phyloP scores from a whole-genome alignment of 35 echinoderm and acorn worm genomes.

The Apostichopus japonicus region DNA sequence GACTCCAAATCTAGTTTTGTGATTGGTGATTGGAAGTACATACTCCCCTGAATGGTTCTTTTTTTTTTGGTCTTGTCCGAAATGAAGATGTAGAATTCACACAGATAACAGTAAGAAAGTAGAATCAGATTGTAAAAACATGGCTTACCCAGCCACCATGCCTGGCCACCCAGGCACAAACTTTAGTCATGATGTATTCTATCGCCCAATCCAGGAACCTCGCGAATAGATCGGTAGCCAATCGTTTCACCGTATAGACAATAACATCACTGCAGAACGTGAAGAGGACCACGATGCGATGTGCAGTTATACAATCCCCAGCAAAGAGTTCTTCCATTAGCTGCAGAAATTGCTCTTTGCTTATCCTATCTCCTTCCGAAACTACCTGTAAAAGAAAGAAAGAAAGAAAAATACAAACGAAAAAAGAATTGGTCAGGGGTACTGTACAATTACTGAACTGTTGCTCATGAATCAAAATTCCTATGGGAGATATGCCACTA shows the following conservation, averaged over 20 bases:
- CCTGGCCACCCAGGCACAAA: constrained; percentile 38
- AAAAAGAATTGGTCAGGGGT: too few species aligned
- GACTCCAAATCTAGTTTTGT: background rate
- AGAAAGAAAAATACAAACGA: too few species aligned
- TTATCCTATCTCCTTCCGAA: background rate
- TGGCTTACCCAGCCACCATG: constrained; percentile 57
- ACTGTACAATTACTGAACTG: too few species aligned
- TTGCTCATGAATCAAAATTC: too few species aligned
- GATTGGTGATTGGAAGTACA: too few species aligned
- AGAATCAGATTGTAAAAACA: too few species aligned
- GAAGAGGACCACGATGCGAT: constrained; percentile 24
- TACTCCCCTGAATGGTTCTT: too few species aligned
- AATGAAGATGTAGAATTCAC: too few species aligned
- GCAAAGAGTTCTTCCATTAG: constrained; percentile 37
- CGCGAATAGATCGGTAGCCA: background rate
- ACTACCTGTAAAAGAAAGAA: background rate
- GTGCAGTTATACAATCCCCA: background rate
- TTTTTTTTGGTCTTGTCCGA: too few species aligned
- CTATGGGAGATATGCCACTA: too few species aligned
- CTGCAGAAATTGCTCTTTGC: constrained; percentile 24
- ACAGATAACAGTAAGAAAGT: too few species aligned
- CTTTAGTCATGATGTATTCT: constrained; percentile 41
- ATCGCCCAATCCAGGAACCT: constrained; percentile 42
- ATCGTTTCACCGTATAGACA: background rate
- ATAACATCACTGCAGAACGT: constrained; percentile 52